Evolutionary conservation across 1,140 invertebrate genomes (phyloP), one percentile per base, ranked within the genome.

Genomic region (Drosophila melanica): DNA sequence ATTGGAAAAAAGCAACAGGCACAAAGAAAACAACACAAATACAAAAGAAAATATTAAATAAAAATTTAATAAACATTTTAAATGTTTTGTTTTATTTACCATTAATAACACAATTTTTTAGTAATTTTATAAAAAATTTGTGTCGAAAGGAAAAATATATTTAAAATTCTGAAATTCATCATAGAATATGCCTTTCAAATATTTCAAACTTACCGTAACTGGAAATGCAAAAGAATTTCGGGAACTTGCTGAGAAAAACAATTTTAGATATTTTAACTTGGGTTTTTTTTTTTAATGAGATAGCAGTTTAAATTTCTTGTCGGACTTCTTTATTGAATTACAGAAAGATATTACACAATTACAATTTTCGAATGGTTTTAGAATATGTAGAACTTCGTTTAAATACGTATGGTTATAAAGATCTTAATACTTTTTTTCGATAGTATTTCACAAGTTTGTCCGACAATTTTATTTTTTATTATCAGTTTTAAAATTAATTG

Each of bases 1-100:
- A 89, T 90, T 90, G 85, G 76, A 85, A 55, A 81, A 80, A 70
- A 35, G 54, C 60, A 84, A 77, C 79, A 84, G 53, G 53, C 79
- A 79, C 70, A 76, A 81, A 81, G 63, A 50, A 73, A 66, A 76
- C 10, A 65, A 76, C 45, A 42, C 41, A n/a, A 79, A 57, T 63
- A 74, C 80, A 63, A 68, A 39, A 50, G 37, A 51, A 62, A 63
- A 57, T 44, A 59, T 57, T 63, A 87, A 79, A 71, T 20, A 51
- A 33, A 89, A 79, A 76, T 76, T 47, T 64, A 87, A 72, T 72
- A 89, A 85, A 85, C 50, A 50, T 68, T 81, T 81, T 65, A 65
- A 51, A 18, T 41, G 11, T 50, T 35, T 57, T 66, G 30, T 14
- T 14, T 35, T 59, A n/a, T 39, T 16, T 41, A 23, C 0, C 1